Evolutionary conservation across 1,140 invertebrate genomes (phyloP).

Genomic region (Drosophila bocki): DNA sequence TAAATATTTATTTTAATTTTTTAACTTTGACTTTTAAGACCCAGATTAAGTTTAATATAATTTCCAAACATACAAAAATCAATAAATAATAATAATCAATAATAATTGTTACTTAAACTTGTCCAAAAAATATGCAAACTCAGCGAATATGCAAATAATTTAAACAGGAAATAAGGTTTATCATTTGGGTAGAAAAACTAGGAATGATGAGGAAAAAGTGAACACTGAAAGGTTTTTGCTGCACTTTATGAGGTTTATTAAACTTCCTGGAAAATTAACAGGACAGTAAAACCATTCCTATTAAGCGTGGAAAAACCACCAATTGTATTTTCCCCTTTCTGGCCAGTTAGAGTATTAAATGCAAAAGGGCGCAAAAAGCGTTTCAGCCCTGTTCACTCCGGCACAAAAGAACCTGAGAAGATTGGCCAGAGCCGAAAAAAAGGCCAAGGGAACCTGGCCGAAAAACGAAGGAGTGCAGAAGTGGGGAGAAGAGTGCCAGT

Average conservation of each 20-base stretch:
- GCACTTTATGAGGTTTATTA: not conserved
- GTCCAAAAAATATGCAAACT: not conserved
- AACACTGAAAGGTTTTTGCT: not conserved
- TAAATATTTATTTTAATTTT: not conserved
- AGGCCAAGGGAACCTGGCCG: conserved; percentile 15
- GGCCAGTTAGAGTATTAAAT: conserved; percentile 44
- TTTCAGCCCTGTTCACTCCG: conserved; percentile 25
- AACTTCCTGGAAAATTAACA: conserved; percentile 2
- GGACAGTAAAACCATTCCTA: not conserved
- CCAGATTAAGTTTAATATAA: not conserved
- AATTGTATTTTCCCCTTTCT: conserved; percentile 3
- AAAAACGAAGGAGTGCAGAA: conserved; percentile 26
- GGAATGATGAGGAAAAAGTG: not conserved
- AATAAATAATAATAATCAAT: not conserved
- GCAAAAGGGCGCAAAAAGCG: conserved; percentile 31
- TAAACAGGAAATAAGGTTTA: not conserved
- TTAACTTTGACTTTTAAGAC: not conserved
- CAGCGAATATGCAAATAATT: not conserved
- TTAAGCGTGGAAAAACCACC: not conserved
- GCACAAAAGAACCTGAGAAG: conserved; percentile 44
- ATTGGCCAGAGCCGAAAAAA: conserved; percentile 43
- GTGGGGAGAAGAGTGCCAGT: not conserved
- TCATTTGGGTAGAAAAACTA: not conserved
- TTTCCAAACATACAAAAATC: too few relatives aligned
- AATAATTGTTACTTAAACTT: not conserved